Evolutionary conservation across 2,888 invertebrate genomes (phyloP).

Genomic region (Pocota personata): DNA sequence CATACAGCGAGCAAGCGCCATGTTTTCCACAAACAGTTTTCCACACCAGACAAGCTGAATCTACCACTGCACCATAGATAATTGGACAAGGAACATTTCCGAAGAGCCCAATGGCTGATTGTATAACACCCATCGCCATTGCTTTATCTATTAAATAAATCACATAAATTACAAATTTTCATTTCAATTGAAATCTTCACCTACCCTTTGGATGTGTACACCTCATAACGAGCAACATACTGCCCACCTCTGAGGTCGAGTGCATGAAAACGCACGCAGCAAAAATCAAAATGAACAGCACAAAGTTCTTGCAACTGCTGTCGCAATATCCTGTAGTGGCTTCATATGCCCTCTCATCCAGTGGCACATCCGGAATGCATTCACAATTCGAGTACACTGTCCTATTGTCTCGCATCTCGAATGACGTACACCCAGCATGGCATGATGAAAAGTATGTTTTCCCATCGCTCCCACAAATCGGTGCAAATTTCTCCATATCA

Average conservation of each 20-base stretch:
- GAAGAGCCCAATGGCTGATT: constrained; percentile 96
- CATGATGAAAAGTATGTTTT: constrained; percentile 94
- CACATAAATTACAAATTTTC: neutral
- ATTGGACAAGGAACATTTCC: constrained; percentile 98
- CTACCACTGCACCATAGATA: constrained; percentile 95
- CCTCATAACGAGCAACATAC: constrained; percentile 93
- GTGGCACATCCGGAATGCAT: constrained; percentile 82
- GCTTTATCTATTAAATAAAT: constrained; percentile 88
- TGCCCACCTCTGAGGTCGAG: constrained; percentile 96
- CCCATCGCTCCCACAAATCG: constrained; percentile 92
- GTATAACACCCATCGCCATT: constrained; percentile 96
- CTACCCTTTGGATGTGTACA: constrained; percentile 92
- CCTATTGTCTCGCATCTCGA: constrained; percentile 85
- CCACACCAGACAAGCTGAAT: constrained; percentile 95
- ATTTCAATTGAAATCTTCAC: neutral
- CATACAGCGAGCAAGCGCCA: constrained; percentile 95
- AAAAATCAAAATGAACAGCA: constrained; percentile 92
- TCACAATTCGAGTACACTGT: constrained; percentile 84
- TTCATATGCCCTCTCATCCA: constrained; percentile 71
- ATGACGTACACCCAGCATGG: constrained; percentile 92
- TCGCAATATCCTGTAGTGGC: constrained; percentile 92
- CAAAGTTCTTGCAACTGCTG: constrained; percentile 90
- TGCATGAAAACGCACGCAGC: constrained; percentile 95
- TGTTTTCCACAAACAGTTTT: constrained; percentile 91
- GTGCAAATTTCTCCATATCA: constrained; percentile 90